These are phyloP conservation scores for Paramormyrops hopkinsi DNA, from an alignment of 2,797 vertebrate genomes.

Conservation along the genomic window DNA sequence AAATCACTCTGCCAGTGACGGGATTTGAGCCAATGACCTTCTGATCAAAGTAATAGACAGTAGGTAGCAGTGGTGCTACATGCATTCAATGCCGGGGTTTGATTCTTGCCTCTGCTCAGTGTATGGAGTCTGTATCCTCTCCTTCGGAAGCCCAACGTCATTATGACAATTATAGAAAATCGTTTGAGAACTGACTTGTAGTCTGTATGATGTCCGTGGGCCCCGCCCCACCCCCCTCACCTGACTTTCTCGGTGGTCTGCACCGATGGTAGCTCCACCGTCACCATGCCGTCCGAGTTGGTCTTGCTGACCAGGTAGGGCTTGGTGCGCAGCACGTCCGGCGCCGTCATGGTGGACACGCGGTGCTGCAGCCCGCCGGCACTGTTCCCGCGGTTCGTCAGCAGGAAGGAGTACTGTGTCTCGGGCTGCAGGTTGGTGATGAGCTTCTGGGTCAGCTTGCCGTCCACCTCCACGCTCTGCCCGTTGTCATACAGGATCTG, in stretches of 20 bases:
- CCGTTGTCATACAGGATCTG: constrained; percentile 98
- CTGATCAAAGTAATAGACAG: not conserved
- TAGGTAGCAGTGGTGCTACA: not conserved
- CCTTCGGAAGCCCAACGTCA: not conserved
- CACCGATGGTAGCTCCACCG: constrained; percentile 84
- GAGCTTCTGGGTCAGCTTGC: constrained; percentile 88
- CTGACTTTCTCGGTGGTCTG: constrained; percentile 84
- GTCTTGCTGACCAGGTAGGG: constrained; percentile 88
- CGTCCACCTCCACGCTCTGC: constrained; percentile 94
- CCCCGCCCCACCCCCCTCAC: constrained; percentile 54
- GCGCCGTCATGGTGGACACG: constrained; percentile 89
- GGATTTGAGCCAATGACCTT: not conserved
- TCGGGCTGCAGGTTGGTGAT: constrained; percentile 92
- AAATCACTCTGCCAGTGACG: not conserved
- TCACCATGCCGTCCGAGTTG: constrained; percentile 91
- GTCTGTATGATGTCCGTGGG: not conserved
- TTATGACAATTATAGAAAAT: not conserved
- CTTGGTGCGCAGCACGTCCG: constrained; percentile 87
- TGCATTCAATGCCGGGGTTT: not conserved
- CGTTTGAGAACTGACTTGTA: not conserved
- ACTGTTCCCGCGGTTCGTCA: constrained; percentile 96
- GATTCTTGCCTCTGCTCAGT: not conserved
- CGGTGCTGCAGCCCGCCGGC: constrained; percentile 94
- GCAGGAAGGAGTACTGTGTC: constrained; percentile 92
- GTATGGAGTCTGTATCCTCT: not conserved